These are phyloP conservation scores for Coreius guichenoti DNA, from an alignment of 2,797 vertebrate genomes.

Conservation along the genomic window DNA sequence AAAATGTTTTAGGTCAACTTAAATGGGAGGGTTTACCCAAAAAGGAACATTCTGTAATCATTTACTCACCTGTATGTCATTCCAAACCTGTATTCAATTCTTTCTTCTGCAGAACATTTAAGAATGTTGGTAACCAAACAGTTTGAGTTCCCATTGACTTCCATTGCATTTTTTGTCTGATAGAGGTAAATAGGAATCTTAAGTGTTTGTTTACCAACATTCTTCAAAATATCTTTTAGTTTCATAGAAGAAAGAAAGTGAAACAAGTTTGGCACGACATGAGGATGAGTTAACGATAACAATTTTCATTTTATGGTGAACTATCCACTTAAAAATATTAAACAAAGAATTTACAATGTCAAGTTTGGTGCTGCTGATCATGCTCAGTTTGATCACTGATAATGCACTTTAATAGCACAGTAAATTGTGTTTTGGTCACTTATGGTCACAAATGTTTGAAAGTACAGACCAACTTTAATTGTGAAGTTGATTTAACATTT, in stretches of 20 bases:
- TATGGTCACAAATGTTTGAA: background rate
- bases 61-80: background rate
- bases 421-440: no score
- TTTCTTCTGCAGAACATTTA: background rate
- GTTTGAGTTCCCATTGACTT: background rate
- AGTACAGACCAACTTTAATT: background rate
- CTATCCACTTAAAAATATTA: background rate
- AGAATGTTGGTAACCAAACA: background rate
- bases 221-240: background rate
- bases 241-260: background rate
- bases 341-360: no score
- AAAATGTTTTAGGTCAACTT: background rate
- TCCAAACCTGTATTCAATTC: background rate
- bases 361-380: background rate
- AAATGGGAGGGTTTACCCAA: background rate
- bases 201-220: background rate
- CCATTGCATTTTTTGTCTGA: background rate
- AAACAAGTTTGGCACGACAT: background rate
- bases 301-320: background rate
- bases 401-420: no score
- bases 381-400: no score
- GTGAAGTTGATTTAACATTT: background rate
- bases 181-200: background rate
- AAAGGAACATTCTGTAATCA: background rate
- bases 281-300: background rate